phyloP scores from a whole-genome alignment of 37 sponge, comb jelly and placozoan genomes.

The Amphimedon queenslandica region DNA sequence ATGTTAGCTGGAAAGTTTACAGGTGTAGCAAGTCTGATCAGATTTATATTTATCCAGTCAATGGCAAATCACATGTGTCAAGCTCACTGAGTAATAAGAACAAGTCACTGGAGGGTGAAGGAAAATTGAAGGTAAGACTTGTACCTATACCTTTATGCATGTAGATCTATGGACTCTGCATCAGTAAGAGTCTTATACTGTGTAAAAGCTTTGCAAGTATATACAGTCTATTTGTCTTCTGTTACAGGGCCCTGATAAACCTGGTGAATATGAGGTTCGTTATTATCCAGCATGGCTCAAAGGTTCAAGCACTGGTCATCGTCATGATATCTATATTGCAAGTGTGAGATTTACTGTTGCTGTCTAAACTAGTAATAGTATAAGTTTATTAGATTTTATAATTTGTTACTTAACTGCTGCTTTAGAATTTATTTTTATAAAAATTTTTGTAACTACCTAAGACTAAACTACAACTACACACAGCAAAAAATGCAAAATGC shows the following conservation, averaged over 20 bases:
- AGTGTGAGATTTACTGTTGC: conserved; percentile 26
- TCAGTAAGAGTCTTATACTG: too few relatives aligned
- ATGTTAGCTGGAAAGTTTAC: neutral
- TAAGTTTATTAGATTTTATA: too few relatives aligned
- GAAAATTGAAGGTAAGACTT: neutral
- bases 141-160: too few relatives aligned
- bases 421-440: too few relatives aligned
- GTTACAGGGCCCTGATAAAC: conserved; percentile 44
- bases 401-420: too few relatives aligned
- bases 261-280: conserved; percentile 54
- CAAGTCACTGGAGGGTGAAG: neutral
- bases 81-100: neutral
- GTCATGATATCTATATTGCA: conserved; percentile 21
- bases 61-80: neutral
- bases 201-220: too few relatives aligned
- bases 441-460: too few relatives aligned
- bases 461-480: too few relatives aligned
- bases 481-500: too few relatives aligned
- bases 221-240: too few relatives aligned
- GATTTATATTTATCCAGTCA: neutral
- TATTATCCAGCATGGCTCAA: conserved; percentile 48
- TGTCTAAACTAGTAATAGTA: neutral
- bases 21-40: neutral
- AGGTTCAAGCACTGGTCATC: conserved; percentile 13
- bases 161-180: too few relatives aligned